Base-by-base conservation (phyloP, 2,888 invertebrate genomes). In the Drosophila fulvimacula region DNA sequence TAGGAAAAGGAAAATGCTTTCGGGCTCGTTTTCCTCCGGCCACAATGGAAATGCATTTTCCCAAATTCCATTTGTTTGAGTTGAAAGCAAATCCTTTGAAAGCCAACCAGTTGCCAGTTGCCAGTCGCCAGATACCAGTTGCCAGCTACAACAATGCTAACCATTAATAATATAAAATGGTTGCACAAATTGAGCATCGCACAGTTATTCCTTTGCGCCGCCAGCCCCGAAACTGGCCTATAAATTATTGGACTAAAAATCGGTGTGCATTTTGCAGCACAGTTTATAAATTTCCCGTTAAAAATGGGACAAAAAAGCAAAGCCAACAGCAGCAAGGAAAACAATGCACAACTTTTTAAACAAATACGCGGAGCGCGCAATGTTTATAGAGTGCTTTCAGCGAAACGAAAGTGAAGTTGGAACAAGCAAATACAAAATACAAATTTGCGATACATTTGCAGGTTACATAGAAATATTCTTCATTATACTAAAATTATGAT, bases 241-340 rank as follows among this genome's bases (percentile, higher is more conserved):
- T 81, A 83, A 88, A 83, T 88, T 81, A 74, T 82, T 67, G 72
- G 44, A 38, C n/a, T 32, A 51, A 57, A 77, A 69, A 70, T 64
- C 46, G 52, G 69, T 69, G 70, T 55, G 44, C 78, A 70, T 49
- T 82, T 59, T 59, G 49, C 57, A 52, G 67, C 55, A 21, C 69
- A 68, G 72, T 75, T 76, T 76, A 80, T 78, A 78, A 76, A 88
- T 69, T 73, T 72, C 30, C 67, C 69, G 74, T 73, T 42, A 11
- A 61, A 61, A 71, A 72, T 42, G 44, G 44, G 11, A 38, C 48
- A 49, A 55, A 66, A 61, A 64, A 11, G n/a, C 56, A 44, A 39
- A 61, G 39, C 24, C 19, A 51, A 32, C 21, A 39, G 41, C 13
- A 41, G 27, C 24, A 13, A 34, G 51, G 21, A 46, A 61, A 68